Evolutionary conservation across 2,888 invertebrate species (phyloP), one percentile per base, ranked within the genome.

Genomic region (Folsomia manolachei): DNA sequence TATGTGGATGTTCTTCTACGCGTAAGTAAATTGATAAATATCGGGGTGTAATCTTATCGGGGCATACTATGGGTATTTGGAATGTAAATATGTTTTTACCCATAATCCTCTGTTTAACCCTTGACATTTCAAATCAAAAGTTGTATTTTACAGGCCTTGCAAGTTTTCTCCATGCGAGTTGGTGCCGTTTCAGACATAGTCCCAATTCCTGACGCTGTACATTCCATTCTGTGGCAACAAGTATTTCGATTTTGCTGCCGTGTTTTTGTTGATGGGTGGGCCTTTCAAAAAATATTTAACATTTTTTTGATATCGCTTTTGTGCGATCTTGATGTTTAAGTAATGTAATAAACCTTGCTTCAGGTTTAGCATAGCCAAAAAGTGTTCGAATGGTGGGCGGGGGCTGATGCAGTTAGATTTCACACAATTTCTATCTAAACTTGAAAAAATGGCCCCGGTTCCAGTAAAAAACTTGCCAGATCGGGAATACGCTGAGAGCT

Each of bases 391-490:
- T 80, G 97, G 95, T 25, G 99, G 99, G 0, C 86, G 99, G 53
- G 98, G 96, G 0, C 85, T 99, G 11, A 99, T 99, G 98, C 97
- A 97, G 83, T 86, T 99, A 24, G 99, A 99, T 86, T 97, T 95
- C 82, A 93, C 95, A 7, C 97, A 98, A 83, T 90, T 97, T 75
- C 88, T 95, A 79, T 90, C 93, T 24, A 95, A 97, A 83, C 86
- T 95, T 68, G 96, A 97, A 84, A 90, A 91, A 82, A 89, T 97
- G 70, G 91, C 95, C 0, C 89, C 89, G 0, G 83, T 95, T 21
- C 21, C 56, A 21, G 56, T 51, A 9, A 87, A 79, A 70, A 69
- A 71, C 23, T 82, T 95, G 19, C 95, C 97, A 0, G 92, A 93
- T 82, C 90, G 91, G 77, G 91, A 93, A 70, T 94, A 93, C 82